Evolutionary conservation across 2,797 vertebrate genomes (phyloP).

Genomic region (Silurus lanzhouensis): DNA sequence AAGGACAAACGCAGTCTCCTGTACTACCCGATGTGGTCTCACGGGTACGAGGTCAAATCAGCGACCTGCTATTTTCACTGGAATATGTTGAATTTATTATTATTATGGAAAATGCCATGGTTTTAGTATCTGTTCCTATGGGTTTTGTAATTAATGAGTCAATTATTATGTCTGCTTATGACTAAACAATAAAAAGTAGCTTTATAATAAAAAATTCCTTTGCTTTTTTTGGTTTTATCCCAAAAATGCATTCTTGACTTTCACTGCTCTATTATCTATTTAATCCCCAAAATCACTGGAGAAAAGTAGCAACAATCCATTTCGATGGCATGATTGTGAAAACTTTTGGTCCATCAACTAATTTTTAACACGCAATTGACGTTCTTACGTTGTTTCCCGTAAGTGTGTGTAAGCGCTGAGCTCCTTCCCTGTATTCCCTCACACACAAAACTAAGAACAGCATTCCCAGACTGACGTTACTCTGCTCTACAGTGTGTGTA

Average conservation of each 20-base stretch:
- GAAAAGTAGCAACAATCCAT: neutral
- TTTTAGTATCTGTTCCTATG: neutral
- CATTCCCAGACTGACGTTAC: slow-evolving; percentile 26
- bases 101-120: neutral
- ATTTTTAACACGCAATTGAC: neutral
- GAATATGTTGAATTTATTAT: neutral
- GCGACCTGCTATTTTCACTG: neutral
- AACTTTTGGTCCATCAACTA: neutral
- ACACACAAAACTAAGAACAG: neutral
- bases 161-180: neutral
- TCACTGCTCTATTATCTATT: neutral
- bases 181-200: neutral
- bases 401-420: neutral
- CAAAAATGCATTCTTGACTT: neutral
- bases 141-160: neutral
- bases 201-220: neutral
- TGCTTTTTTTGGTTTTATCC: neutral
- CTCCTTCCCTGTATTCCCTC: neutral
- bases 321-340: no score
- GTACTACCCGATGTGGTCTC: slow-evolving; percentile 11
- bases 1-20: slow-evolving; percentile 21
- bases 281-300: neutral
- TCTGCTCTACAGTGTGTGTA: slow-evolving; percentile 13
- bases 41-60: neutral
- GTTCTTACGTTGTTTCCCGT: neutral